Conservation (phyloP, 2,113 vertebrate species). For the Sceloporus tristichus region DNA sequence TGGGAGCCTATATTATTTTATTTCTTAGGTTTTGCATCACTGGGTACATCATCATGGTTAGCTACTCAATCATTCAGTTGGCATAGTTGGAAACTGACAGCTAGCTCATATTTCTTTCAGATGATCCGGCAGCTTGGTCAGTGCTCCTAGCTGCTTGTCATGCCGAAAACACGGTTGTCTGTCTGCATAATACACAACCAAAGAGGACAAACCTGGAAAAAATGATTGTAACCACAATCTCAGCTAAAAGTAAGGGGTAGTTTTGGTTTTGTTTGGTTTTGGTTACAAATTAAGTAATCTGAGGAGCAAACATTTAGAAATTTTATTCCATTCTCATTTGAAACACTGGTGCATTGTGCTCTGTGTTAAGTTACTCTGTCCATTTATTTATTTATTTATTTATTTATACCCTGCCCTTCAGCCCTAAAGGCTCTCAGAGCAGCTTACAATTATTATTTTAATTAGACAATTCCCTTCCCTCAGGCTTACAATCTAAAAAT, state of each 20-base stretch:
- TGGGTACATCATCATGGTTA: constrained; percentile 19
- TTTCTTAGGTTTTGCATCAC: background rate
- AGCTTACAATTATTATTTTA: background rate
- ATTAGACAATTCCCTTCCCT: no score
- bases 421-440: no score
- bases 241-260: constrained; percentile 86
- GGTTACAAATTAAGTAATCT: no score
- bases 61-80: constrained; percentile 13
- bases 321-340: background rate
- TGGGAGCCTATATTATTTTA: background rate
- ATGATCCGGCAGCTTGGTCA: constrained; percentile 91
- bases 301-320: background rate
- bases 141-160: constrained; percentile 93
- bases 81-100: constrained; percentile 7
- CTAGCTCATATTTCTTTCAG: constrained; percentile 71
- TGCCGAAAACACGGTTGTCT: constrained; percentile 84
- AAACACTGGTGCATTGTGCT: background rate
- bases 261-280: background rate
- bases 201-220: constrained; percentile 78
- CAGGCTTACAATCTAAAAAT: background rate
- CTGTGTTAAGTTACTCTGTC: no score
- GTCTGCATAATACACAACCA: constrained; percentile 78
- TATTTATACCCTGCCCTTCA: no score
- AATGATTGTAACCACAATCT: constrained; percentile 84
- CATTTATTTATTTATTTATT: no score